Base-by-base conservation (phyloP, 2,113 vertebrate species). In the Tragulus kanchil region DNA sequence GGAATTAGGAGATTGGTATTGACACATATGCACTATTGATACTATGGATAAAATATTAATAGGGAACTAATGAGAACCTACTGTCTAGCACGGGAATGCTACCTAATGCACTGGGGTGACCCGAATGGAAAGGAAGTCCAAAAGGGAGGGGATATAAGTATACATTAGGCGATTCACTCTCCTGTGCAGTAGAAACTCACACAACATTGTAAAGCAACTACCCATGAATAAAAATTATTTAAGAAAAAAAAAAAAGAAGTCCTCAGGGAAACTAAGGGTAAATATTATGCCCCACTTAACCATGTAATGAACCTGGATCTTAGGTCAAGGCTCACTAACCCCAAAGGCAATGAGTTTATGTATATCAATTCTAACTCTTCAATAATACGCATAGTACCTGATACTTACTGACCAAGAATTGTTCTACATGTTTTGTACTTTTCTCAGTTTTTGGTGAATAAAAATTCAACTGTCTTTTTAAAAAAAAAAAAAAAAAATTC, bases 371-470 rank as follows among this genome's bases (percentile, higher is more conserved):
- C 75, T 52, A 73, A 91, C 16, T 82, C 45, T n/a, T n/a, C 31
- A 45, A 52, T 45, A 75, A 58, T 62, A 31, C 50, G 31, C 26
- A 52, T 52, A 83, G 54, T 58, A 85, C 56, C 45, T 12, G 54
- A 56, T 42, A 50, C 8, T 82, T 82, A 61, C 3, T 28, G 54
- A 75, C 19, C 42, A 86, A 77, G 48, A 48, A 82, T 83, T 58
- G 71, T 50, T 85, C 85, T 92, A 26, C 88, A 16, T 42, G 73
- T 26, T 82, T 50, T 62, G 36, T 16, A 42, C 36, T n/a, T 91
- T 96, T 54, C 58, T 79, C 31, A 85, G 42, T 61, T 91, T 93
- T 93, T 56, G 67, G n/a, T 75, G 64, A 73, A 61, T 61, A 79
- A 85, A 78, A 79, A 14, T 25, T 71, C 71, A 90, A 61, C n/a